These are phyloP conservation scores for Ypsolopha scabrella DNA, from an alignment of 2,888 invertebrate species.

Conservation along the genomic window DNA sequence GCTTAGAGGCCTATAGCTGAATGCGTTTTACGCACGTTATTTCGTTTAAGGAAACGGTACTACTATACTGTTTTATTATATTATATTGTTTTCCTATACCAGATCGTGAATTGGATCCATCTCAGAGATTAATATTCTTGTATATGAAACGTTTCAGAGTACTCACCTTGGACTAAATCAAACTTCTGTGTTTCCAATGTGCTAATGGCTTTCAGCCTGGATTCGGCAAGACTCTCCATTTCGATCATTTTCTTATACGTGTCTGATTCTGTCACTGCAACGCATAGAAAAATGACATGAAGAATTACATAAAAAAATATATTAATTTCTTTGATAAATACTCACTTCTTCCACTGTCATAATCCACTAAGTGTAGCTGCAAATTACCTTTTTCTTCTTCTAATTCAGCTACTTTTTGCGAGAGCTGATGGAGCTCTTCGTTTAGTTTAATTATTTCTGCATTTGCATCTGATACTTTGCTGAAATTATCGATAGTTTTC, in stretches of 20 bases:
- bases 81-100: no score
- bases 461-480: slow-evolving; percentile 76
- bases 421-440: slow-evolving; percentile 72
- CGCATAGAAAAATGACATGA: slow-evolving; percentile 7
- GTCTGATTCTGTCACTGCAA: slow-evolving; percentile 63
- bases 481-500: slow-evolving; percentile 77
- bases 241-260: slow-evolving; percentile 59
- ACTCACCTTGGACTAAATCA: slow-evolving; percentile 73
- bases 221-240: slow-evolving; percentile 60
- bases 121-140: no score
- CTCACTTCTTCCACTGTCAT: slow-evolving; percentile 78
- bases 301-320: slow-evolving; percentile 3
- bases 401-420: slow-evolving; percentile 83
- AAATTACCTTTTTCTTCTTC: slow-evolving; percentile 94
- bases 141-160: neutral
- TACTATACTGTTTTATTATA: no score
- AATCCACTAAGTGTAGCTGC: slow-evolving; percentile 85
- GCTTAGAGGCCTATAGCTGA: no score
- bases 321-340: slow-evolving; percentile 12
- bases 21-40: no score
- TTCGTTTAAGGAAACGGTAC: no score
- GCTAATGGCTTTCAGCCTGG: slow-evolving; percentile 70
- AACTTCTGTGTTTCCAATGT: slow-evolving; percentile 76
- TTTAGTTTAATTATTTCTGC: slow-evolving; percentile 75
- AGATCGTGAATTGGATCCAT: no score